Conservation (phyloP, 2,797 vertebrate species). For the Chelon labrosus region DNA sequence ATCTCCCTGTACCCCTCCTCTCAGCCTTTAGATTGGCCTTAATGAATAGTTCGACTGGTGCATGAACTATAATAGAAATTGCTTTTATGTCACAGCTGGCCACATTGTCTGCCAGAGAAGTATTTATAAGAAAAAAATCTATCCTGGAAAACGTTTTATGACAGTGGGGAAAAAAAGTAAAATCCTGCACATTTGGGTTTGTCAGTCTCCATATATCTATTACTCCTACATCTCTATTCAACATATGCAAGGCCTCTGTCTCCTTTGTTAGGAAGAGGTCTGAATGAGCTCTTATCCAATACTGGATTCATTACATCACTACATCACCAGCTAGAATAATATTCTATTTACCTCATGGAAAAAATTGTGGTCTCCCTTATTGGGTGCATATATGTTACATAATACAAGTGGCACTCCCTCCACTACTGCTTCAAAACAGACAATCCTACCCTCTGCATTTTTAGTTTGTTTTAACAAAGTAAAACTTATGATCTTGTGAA, state of each 20-base stretch:
- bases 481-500: not conserved
- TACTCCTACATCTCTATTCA: not conserved
- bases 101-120: too few relatives aligned
- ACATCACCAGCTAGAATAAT: not conserved
- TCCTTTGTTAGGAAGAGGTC: not conserved
- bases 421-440: not conserved
- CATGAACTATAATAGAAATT: too few relatives aligned
- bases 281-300: too few relatives aligned
- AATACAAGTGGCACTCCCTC: not conserved
- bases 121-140: too few relatives aligned
- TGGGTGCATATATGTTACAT: not conserved
- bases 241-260: not conserved
- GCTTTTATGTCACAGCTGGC: too few relatives aligned
- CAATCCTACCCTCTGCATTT: not conserved
- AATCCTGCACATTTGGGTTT: not conserved
- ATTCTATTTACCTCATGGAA: not conserved
- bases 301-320: not conserved
- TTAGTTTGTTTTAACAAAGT: not conserved
- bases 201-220: constrained; percentile 1
- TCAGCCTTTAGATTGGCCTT: not conserved
- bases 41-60: not conserved
- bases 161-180: constrained; percentile 1
- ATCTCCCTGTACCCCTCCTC: not conserved
- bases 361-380: not conserved
- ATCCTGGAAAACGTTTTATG: not conserved